Base-by-base conservation (phyloP, 2,113 vertebrate species). In the Castor canadensis region DNA sequence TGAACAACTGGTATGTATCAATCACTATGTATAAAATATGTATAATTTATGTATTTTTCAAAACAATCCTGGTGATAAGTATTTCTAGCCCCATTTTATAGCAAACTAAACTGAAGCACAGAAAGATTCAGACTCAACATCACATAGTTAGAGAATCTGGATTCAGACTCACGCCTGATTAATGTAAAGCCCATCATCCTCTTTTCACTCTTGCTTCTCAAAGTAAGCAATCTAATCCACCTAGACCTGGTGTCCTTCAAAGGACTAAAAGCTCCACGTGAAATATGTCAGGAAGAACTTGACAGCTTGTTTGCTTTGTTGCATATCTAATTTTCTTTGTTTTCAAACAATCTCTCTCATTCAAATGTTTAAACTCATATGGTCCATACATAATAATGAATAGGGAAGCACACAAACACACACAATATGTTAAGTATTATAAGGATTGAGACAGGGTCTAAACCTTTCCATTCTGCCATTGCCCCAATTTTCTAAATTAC, bases 21-120 rank as follows among this genome's bases (percentile, higher is more conserved):
- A 49, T 9, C 38, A 52, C 10, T 28, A 8, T 30, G 35, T 5
- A 38, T 9, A 66, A 13, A 81, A 28, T 38, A 60, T 38, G 62
- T 9, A 54, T 22, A 87, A 62, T 38, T 52, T 49, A 28, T 15
- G 71, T 32, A 30, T 62, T 92, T 90, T 54, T 30, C 32, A 52
- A 62, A n/a, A 72, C 13, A 56, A 32, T 5, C 4, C 6, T 26
- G n/a, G 66, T 52, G n/a, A 1, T 40, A 75, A 28, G 1, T 28
- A 66, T 76, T 64, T 52, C 35, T 38, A 87, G 54, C 6, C 9
- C 54, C 30, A 66, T 67, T 96, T 89, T 54, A 69, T 10, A 92
- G 40, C 12, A 62, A 28, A 89, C 3, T 76, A 86, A 79, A 72
- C 4, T 38, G 43, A 60, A 96, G 1, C 15, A 54, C 3, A 81